phyloP scores from a whole-genome alignment of 2,888 invertebrate species.

The Xestia xanthographa region DNA sequence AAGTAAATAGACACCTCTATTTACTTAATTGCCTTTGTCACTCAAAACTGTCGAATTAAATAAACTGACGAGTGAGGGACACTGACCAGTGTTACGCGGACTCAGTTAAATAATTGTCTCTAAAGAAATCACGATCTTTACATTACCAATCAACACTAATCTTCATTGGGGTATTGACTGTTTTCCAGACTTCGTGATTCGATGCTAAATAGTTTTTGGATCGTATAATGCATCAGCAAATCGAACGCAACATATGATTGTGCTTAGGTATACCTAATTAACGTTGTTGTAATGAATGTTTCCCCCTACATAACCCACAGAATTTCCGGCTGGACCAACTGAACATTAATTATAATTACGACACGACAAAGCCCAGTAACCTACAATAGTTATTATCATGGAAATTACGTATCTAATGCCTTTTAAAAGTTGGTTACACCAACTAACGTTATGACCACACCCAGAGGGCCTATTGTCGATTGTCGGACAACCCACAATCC shows the following conservation, averaged over 20 bases:
- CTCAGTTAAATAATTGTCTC: background rate
- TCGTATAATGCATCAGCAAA: background rate
- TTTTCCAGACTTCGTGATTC: slow-evolving; percentile 1
- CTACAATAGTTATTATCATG: slow-evolving; percentile 45
- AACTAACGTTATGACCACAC: slow-evolving; percentile 64
- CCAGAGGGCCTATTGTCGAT: slow-evolving; percentile 62
- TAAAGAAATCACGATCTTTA: background rate
- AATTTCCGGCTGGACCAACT: slow-evolving; percentile 6
- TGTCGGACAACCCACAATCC: slow-evolving; percentile 72
- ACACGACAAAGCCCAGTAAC: slow-evolving; percentile 28
- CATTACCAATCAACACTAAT: slow-evolving; percentile 5
- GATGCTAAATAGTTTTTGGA: background rate
- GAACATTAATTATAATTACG: slow-evolving; percentile 40
- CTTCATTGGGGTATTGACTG: background rate
- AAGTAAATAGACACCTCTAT: background rate
- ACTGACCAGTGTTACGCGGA: no score
- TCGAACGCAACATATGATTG: background rate
- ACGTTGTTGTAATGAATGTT: background rate
- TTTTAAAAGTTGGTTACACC: slow-evolving; percentile 35
- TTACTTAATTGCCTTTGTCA: background rate
- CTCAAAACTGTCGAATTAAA: no score
- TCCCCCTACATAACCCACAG: background rate
- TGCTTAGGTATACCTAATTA: background rate
- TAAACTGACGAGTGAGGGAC: no score
- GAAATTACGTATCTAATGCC: slow-evolving; percentile 39